Evolutionary conservation across 2,888 invertebrate genomes (phyloP), one percentile per base, ranked within the genome.

Genomic region (Nineta flava): DNA sequence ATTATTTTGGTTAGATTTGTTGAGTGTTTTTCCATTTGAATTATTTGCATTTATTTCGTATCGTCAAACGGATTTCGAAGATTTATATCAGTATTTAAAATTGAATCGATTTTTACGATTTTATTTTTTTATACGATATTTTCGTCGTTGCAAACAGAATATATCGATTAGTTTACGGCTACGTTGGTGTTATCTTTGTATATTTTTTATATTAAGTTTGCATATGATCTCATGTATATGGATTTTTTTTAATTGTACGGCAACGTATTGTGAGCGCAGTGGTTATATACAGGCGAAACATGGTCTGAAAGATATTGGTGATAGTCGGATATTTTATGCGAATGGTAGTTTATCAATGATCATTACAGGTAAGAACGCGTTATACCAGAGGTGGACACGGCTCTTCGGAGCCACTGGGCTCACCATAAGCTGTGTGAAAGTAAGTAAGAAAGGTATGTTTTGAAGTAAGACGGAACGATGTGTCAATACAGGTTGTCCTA

Each of bases 1-100:
- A 1, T 45, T 26, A 9, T 59, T 57, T 45, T 58, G 58, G 57
- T 43, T 57, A 7, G 55, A 57, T 26, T 16, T 57, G 10, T 40
- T 58, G 4, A 53, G 54, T 6, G 43, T 50, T 9, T 32, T 58
- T n/a, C 59, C 59, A n/a, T 46, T 57, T 10, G 56, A 57, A 13
- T 15, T 53, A 3, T 34, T 58, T 32, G 46, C 34, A 3, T 32
- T 17, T 2, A 41, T 46, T 32, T 15, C 48, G 9, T 2, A 2
- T 9, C 10, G 15, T 16, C 44, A 21, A 9, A 4, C 2, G 2
- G 7, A 1, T 15, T n/a, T 38, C 7, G 38, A 15, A 38, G 1
- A 13, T 44, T 26, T 26, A 6, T 5, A 6, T 26, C 2, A 10
- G 2, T 19, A 19, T 16, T 17, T 47, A 9, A 12, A 47, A 17